Conservation (phyloP, 2,797 vertebrate genomes). For the Arctocebus calabarensis region DNA sequence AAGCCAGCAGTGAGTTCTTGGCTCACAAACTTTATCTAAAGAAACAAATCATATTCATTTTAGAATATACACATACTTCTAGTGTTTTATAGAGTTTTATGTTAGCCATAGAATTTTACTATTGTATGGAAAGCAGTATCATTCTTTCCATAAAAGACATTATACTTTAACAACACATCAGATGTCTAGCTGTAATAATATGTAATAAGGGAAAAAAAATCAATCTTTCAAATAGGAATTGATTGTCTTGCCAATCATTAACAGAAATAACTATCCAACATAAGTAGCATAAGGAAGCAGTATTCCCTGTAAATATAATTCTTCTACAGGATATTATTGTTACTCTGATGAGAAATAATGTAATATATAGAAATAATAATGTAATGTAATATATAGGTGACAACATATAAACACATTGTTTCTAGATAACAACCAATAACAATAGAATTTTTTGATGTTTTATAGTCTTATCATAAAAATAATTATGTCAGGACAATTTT, state of each 20-base stretch:
- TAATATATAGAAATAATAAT: neutral
- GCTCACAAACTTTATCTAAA: constrained; percentile 51
- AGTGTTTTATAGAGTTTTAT: constrained; percentile 52
- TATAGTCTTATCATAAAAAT: neutral
- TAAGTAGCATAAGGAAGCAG: neutral
- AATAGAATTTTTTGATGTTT: constrained; percentile 50
- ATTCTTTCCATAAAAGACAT: constrained; percentile 23
- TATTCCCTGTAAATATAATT: constrained; percentile 8
- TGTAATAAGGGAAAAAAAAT: constrained; percentile 48
- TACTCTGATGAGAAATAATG: constrained; percentile 14
- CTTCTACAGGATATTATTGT: constrained; percentile 28
- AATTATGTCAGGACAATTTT: neutral
- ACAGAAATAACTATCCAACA: constrained; percentile 44
- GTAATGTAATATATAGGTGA: neutral
- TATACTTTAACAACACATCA: constrained; percentile 23
- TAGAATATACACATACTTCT: neutral
- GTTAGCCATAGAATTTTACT: constrained; percentile 61
- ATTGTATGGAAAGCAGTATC: constrained; percentile 17
- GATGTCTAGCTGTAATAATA: neutral
- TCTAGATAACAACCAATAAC: neutral
- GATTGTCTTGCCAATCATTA: constrained; percentile 49
- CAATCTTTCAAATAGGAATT: constrained; percentile 46
- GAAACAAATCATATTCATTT: constrained; percentile 61
- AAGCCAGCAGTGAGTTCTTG: neutral
- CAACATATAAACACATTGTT: constrained; percentile 21